Evolutionary conservation across 2,797 vertebrate species (phyloP).

Genomic region (Aphelocoma californica): DNA sequence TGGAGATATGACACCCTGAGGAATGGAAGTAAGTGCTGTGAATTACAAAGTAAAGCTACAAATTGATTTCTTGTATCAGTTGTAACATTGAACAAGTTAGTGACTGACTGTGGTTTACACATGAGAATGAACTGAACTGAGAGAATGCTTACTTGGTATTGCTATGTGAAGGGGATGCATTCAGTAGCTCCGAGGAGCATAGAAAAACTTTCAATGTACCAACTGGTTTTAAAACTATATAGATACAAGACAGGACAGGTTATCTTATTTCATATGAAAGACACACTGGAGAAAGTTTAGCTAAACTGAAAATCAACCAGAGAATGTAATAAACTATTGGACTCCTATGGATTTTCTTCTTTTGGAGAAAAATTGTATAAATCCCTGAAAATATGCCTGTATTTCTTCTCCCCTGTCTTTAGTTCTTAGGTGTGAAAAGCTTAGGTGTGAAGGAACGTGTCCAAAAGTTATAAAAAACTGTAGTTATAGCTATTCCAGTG

Average conservation of each 20-base stretch:
- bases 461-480: background rate
- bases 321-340: background rate
- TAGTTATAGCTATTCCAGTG: background rate
- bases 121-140: background rate
- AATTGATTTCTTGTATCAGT: background rate
- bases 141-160: background rate
- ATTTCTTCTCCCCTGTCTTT: background rate
- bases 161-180: background rate
- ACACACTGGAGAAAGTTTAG: background rate
- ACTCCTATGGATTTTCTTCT: background rate
- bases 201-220: background rate
- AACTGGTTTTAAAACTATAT: background rate
- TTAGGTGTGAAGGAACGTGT: background rate
- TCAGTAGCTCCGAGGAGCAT: background rate
- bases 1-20: background rate
- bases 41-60: slow-evolving; percentile 2
- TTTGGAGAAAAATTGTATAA: background rate
- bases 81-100: background rate
- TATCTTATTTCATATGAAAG: background rate
- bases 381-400: background rate
- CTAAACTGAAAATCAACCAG: background rate
- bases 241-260: background rate
- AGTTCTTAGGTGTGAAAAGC: background rate
- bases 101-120: background rate
- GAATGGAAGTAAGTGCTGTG: background rate